Percentiles rank a stretch among this genome's conserved stretches.
Evolutionary conservation across 1,140 invertebrate species (phyloP).

Genomic region (Venturia canescens): DNA sequence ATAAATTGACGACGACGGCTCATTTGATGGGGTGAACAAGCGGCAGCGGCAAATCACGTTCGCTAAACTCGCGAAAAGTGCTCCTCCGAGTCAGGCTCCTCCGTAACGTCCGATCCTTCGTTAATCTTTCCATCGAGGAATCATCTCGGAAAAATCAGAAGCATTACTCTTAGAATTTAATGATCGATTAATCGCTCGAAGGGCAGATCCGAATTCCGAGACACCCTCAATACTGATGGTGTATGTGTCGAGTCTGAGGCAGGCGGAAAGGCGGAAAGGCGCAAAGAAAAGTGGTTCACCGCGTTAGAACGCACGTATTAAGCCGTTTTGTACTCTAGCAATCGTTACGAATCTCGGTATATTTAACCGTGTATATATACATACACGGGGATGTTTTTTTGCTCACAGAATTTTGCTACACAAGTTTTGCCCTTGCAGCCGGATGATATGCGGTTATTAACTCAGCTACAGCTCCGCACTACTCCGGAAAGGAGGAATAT

Average conservation of each 20-base stretch:
- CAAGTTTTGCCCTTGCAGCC: conserved; percentile 38
- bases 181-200: no score
- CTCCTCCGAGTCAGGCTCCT: no score
- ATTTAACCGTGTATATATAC: neutral
- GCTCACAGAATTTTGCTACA: conserved; percentile 21
- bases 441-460: conserved; percentile 63
- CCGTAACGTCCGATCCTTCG: no score
- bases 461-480: conserved; percentile 43
- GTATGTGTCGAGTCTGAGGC: neutral
- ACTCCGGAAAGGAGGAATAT: conserved; percentile 22
- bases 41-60: no score
- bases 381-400: conserved; percentile 26
- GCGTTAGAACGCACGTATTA: neutral
- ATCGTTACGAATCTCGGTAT: conserved; percentile 41
- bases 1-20: no score
- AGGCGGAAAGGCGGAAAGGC: no score
- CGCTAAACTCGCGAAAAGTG: no score
- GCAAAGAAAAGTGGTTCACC: neutral
- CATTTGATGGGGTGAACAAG: no score
- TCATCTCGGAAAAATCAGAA: no score
- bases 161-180: no score
- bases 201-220: no score
- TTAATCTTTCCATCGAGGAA: no score
- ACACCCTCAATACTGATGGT: neutral
- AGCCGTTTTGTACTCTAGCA: conserved; percentile 46